phyloP scores from a whole-genome alignment of 2,113 vertebrate genomes.

The Pollimyrus isidori region DNA sequence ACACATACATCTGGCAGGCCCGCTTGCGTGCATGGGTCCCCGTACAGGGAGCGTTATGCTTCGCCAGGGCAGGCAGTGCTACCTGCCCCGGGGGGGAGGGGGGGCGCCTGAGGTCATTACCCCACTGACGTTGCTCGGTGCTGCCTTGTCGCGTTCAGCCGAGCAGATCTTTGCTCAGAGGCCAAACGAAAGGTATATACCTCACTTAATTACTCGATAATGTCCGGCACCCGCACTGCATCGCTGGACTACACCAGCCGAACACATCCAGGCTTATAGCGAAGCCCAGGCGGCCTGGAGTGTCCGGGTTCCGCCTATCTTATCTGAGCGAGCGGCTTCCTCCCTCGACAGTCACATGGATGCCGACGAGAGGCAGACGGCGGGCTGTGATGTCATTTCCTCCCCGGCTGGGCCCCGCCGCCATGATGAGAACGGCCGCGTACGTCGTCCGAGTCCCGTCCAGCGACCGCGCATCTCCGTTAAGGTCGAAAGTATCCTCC shows the following conservation, averaged over 20 bases:
- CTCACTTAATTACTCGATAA: neutral
- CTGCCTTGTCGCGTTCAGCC: neutral
- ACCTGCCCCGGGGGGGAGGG: neutral
- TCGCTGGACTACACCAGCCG: neutral
- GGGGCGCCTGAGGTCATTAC: neutral
- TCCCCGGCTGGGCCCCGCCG: neutral
- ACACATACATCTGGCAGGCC: constrained; percentile 37
- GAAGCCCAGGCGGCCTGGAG: neutral
- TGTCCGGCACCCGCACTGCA: neutral
- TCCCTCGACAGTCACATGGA: neutral
- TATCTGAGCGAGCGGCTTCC: neutral
- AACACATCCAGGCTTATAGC: neutral
- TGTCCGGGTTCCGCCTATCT: neutral
- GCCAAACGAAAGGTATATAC: neutral
- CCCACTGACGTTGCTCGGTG: neutral
- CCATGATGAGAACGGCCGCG: neutral
- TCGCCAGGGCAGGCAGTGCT: neutral
- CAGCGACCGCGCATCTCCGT: neutral
- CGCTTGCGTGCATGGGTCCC: constrained; percentile 18
- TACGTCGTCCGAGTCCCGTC: neutral
- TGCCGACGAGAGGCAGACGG: neutral
- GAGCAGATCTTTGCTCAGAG: neutral
- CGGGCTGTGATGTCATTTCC: neutral
- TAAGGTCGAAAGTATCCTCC: neutral
- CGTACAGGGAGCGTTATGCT: neutral